Conservation (phyloP, 2,797 vertebrate species). For the Trachops cirrhosus region DNA sequence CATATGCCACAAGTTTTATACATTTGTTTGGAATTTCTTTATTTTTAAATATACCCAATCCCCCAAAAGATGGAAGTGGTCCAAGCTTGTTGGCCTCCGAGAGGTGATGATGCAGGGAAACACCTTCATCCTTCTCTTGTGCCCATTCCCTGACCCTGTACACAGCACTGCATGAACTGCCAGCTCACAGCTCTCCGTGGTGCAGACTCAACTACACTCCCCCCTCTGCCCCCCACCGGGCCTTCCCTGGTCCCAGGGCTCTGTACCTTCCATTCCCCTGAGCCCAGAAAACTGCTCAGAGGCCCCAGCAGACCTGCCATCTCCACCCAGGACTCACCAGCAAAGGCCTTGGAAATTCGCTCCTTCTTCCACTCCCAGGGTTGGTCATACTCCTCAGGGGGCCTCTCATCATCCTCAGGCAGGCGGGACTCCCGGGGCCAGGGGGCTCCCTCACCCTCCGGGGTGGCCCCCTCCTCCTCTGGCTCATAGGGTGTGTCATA, state of each 20-base stretch:
- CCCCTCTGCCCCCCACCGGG: background rate
- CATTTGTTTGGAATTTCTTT: conserved; percentile 48
- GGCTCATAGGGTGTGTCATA: conserved; percentile 98
- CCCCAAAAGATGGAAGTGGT: background rate
- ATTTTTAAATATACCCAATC: conserved; percentile 38
- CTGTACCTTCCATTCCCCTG: background rate
- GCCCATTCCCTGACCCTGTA: background rate
- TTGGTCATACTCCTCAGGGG: conserved; percentile 97
- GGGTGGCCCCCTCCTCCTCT: conserved; percentile 85
- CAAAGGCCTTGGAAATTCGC: conserved; percentile 97
- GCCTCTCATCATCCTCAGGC: conserved; percentile 96
- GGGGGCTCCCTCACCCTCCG: conserved; percentile 81
- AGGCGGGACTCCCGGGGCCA: conserved; percentile 93
- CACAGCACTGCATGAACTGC: background rate
- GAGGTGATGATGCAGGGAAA: background rate
- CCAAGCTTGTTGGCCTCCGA: background rate
- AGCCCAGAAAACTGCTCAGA: background rate
- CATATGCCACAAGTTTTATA: conserved; percentile 27
- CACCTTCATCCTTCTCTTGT: background rate
- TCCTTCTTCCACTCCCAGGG: conserved; percentile 99
- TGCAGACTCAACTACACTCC: background rate
- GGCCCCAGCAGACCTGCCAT: background rate
- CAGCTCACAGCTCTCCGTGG: background rate
- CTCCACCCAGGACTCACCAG: conserved; percentile 84
- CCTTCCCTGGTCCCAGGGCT: background rate